These are phyloP conservation scores for Sebastolobus alascanus DNA, from an alignment of 2,797 vertebrate species.

Conservation along the genomic window DNA sequence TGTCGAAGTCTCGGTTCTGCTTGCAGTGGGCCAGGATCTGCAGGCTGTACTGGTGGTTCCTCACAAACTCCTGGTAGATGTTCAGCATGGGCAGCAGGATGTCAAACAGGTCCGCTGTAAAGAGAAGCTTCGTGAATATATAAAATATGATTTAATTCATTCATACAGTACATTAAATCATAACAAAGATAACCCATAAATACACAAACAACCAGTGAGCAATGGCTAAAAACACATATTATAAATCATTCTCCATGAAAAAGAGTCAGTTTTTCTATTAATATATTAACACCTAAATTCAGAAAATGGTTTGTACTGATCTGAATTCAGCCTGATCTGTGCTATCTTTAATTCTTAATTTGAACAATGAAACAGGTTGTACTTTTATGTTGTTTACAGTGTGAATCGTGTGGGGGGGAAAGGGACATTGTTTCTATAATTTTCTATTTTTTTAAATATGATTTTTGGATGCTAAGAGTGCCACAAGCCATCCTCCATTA, in stretches of 20 bases:
- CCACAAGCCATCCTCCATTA: neutral
- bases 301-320: neutral
- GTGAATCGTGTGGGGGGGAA: neutral
- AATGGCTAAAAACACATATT: neutral
- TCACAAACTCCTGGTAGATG: slow-evolving; percentile 99
- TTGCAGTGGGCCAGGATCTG: slow-evolving; percentile 99
- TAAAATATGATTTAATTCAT: neutral
- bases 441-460: too few relatives aligned
- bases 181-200: neutral
- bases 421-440: neutral
- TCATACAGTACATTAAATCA: neutral
- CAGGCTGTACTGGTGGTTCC: slow-evolving; percentile 99
- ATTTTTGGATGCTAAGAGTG: neutral
- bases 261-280: neutral
- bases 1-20: slow-evolving; percentile 98
- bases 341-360: neutral
- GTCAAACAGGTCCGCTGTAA: slow-evolving; percentile 95
- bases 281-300: neutral
- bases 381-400: neutral
- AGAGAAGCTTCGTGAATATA: slow-evolving; percentile 7
- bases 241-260: neutral
- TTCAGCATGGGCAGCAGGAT: slow-evolving; percentile 99
- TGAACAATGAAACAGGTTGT: neutral
- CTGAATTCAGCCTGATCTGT: neutral
- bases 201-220: neutral